Base-by-base conservation (phyloP, 2,888 invertebrate genomes). In the Epistrophe eligans region DNA sequence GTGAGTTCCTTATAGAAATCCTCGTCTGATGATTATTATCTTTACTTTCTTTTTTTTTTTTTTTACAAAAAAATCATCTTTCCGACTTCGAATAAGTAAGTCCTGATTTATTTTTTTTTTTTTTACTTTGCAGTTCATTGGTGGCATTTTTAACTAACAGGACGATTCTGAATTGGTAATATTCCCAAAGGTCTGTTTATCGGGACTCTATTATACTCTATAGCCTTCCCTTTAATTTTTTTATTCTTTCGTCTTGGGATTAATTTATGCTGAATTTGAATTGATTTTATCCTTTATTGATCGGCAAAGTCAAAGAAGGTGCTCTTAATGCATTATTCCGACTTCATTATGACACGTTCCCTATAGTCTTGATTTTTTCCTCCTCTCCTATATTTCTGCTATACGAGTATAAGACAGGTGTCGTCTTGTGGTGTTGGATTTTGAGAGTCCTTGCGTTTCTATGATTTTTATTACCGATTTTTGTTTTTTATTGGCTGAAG, bases 311-410 rank as follows among this genome's bases (percentile, higher is more conserved):
- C 79, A 74, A 83, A 87, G 83, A 64, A 55, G 83, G n/a, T 60
- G 72, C 76, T 82, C 74, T 71, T 87, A 72, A 87, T 87, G 87
- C 87, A 87, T 87, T 87, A 87, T 87, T 87, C 87, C 58, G 72
- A 52, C 58, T 72, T 87, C 79, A 87, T 87, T 87, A 87, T 87
- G 83, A 87, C 87, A 87, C 87, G 82, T 74, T 85, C 85, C 71
- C 58, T 67, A 50, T 66, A 50, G 28, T 48, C 8, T 19, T 40
- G 8, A 35, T 43, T 43, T 40, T 19, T 43, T 62, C 4, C 15
- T 40, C 1, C 8, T 15, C 28, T 8, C 9, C 40, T 40, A 24
- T 8, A 35, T 28, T 2, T 28, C 2, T 28, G 7, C 32, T 6
- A n/a, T n/a, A n/a, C n/a, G n/a, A n/a, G n/a, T n/a, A n/a, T n/a